Base-by-base conservation (phyloP, 2,113 vertebrate genomes). In the Leptosomus discolor region DNA sequence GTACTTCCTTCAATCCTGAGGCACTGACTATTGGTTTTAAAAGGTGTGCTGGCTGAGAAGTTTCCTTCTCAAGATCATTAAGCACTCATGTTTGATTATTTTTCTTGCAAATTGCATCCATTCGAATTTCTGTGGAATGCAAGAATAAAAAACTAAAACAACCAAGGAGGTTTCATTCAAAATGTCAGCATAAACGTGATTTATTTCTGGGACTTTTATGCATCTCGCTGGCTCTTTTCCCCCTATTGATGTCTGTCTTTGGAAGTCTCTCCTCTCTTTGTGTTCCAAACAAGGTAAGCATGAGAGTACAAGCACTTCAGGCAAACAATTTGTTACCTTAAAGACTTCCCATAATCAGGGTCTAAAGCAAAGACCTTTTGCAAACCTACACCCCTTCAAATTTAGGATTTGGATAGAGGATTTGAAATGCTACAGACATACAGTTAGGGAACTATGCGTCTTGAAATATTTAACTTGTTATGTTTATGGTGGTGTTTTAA, bases 1-100 rank as follows among this genome's bases (percentile, higher is more conserved):
- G 14, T 45, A 76, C 45, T 91, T 94, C 22, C 57, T 91, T 94
- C 81, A 95, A 1, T 67, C 45, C 54, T 27, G 11, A 83, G 65
- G 57, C 50, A 53, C 65, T 76, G 51, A 56, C 60, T 94, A 75
- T 89, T 96, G 89, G 76, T 94, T 94, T 86, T 88, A 67, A 76
- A 85, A 92, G 91, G 80, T 85, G 29, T 75, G 84, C 92, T 91
- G 39, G 15, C 79, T 54, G 63, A 73, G 41, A 85, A 90, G 54
- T 76, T 91, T 87, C 39, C 48, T 92, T 65, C 30, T 92, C 50
- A 69, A 79, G 61, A 34, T 7, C 29, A 82, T 65, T 69, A 81
- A 82, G 43, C 39, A 34, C 12, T 87, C 41, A 53, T 1, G 1
- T 87, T 39, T 92, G 82, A 82, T 82, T 5, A 57, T 71, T 87